These are phyloP conservation scores for Haemorhous mexicanus DNA, from an alignment of 2,113 vertebrate genomes.

Conservation along the genomic window DNA sequence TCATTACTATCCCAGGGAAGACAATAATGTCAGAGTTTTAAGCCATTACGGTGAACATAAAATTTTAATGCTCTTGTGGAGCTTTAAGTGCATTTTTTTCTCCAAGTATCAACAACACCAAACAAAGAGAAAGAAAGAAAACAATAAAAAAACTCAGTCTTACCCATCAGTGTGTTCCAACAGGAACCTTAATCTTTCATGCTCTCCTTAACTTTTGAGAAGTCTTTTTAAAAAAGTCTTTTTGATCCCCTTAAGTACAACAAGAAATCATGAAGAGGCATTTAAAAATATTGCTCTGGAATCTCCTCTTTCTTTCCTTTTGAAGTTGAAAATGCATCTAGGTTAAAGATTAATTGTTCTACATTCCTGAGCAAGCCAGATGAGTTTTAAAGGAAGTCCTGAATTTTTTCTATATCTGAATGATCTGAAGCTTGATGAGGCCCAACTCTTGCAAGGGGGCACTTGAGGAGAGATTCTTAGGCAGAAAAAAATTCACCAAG, in stretches of 20 bases:
- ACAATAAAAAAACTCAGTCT: neutral
- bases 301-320: neutral
- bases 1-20: neutral
- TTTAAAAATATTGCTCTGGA: neutral
- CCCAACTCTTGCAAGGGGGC: neutral
- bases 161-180: neutral
- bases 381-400: neutral
- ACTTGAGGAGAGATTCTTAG: neutral
- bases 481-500: neutral
- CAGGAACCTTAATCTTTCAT: neutral
- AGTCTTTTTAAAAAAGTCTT: neutral
- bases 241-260: neutral
- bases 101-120: neutral
- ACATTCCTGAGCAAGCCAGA: neutral
- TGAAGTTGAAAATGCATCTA: neutral
- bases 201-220: neutral
- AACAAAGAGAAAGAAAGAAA: neutral
- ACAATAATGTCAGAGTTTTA: neutral
- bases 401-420: neutral
- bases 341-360: neutral
- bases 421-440: neutral
- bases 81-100: conserved; percentile 20
- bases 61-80: conserved; percentile 46
- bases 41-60: neutral
- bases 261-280: neutral